Conservation (phyloP, 2,888 invertebrate genomes). For the Cheiracanthium punctorium region DNA sequence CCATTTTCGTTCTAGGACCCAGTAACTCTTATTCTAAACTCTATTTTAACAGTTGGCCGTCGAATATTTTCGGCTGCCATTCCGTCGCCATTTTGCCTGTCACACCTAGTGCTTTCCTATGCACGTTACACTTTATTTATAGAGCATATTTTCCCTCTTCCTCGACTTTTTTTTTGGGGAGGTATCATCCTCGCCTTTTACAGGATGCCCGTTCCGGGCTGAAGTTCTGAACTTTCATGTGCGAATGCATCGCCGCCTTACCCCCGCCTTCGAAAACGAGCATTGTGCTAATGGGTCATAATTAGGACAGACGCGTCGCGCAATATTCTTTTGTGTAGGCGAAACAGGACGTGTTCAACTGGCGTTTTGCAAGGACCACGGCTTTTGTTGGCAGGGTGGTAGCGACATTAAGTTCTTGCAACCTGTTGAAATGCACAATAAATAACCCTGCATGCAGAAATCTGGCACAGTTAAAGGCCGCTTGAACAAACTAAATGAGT, state of each 20-base stretch:
- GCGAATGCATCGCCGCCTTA: not conserved
- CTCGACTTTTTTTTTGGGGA: not conserved
- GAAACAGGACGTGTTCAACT: not conserved
- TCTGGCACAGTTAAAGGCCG: no score
- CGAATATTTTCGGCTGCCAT: not conserved
- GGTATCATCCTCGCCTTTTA: not conserved
- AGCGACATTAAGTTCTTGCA: no score
- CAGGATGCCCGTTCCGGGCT: not conserved
- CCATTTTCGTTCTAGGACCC: not conserved
- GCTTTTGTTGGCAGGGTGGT: no score
- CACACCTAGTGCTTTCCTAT: not conserved
- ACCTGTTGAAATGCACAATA: no score
- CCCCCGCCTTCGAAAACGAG: not conserved
- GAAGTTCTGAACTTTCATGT: not conserved
- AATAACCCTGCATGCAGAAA: no score
- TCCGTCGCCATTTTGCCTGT: not conserved
- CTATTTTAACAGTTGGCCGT: not conserved
- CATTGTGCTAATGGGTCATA: not conserved
- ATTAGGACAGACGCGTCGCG: not conserved
- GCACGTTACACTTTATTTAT: not conserved
- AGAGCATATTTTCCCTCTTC: conserved; percentile 4
- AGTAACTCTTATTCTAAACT: not conserved
- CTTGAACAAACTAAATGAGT: no score
- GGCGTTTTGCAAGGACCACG: not conserved
- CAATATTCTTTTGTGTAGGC: not conserved